phyloP scores from a whole-genome alignment of 2,888 invertebrate genomes.

The Epicampocera succincta region DNA sequence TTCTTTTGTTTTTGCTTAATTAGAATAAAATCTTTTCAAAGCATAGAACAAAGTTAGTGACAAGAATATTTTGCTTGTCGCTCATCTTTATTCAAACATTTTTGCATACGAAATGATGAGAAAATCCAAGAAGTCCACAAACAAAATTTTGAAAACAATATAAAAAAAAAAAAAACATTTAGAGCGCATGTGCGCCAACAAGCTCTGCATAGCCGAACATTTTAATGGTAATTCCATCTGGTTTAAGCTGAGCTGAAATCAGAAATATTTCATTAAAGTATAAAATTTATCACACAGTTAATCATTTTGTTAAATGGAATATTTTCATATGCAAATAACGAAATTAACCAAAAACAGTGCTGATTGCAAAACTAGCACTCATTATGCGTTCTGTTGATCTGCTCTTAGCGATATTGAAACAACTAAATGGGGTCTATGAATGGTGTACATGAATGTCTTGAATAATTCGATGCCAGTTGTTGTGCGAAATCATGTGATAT shows the following conservation, averaged over 20 bases:
- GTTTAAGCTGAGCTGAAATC: slow-evolving; percentile 33
- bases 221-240: slow-evolving; percentile 21
- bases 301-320: slow-evolving; percentile 46
- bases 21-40: too few relatives aligned
- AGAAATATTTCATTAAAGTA: slow-evolving; percentile 42
- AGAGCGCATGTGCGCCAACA: background rate
- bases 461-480: too few relatives aligned
- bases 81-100: slow-evolving; percentile 36
- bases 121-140: slow-evolving; percentile 37
- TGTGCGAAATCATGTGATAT: too few relatives aligned
- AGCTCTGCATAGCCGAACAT: slow-evolving; percentile 20
- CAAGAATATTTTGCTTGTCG: background rate
- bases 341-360: slow-evolving; percentile 2
- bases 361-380: slow-evolving; percentile 19
- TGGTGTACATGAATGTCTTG: too few relatives aligned
- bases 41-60: background rate
- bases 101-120: slow-evolving; percentile 62
- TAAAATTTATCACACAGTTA: slow-evolving; percentile 60
- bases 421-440: too few relatives aligned
- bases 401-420: too few relatives aligned
- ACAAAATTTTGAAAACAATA: slow-evolving; percentile 16
- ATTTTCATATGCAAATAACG: slow-evolving; percentile 37
- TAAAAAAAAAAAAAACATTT: background rate
- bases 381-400: too few relatives aligned
- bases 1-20: too few relatives aligned